Conservation (phyloP, 2,888 invertebrate species). For the Patella ulyssiponensis region DNA sequence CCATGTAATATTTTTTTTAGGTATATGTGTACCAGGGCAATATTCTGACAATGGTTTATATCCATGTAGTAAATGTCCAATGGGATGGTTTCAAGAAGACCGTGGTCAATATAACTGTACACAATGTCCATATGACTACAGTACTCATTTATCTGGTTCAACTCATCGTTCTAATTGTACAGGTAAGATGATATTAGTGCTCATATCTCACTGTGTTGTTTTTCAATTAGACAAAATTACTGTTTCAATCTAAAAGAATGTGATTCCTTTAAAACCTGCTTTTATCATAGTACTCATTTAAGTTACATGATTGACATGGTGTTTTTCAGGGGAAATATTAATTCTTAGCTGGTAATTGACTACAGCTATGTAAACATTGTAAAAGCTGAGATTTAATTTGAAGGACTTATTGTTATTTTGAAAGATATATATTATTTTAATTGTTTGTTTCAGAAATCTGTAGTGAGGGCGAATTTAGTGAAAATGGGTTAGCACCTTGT, state of each 20-base stretch:
- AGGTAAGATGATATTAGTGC: conserved; percentile 23
- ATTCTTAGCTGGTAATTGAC: too few relatives aligned
- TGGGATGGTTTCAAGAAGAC: conserved; percentile 28
- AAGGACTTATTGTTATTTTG: too few relatives aligned
- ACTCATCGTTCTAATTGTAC: conserved; percentile 22
- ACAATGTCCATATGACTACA: conserved; percentile 27
- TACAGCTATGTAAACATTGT: too few relatives aligned
- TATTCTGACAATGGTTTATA: conserved; percentile 39
- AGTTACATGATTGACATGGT: too few relatives aligned
- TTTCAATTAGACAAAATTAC: not conserved
- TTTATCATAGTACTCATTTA: too few relatives aligned
- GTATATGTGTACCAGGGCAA: conserved; percentile 37
- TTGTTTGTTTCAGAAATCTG: conserved; percentile 80
- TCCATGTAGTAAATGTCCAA: conserved; percentile 37
- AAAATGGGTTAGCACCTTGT: conserved; percentile 79
- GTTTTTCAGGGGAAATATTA: too few relatives aligned
- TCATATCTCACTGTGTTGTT: not conserved
- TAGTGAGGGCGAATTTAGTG: conserved; percentile 89
- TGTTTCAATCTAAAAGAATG: too few relatives aligned
- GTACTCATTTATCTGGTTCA: conserved; percentile 28
- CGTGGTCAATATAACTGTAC: conserved; percentile 27
- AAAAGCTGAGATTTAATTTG: too few relatives aligned
- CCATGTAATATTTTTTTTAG: conserved; percentile 28
- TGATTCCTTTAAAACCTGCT: too few relatives aligned
- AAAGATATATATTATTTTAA: not conserved